Evolutionary conservation across 2,797 vertebrate species (phyloP).

Genomic region (Hapalemur alaotrensis): DNA sequence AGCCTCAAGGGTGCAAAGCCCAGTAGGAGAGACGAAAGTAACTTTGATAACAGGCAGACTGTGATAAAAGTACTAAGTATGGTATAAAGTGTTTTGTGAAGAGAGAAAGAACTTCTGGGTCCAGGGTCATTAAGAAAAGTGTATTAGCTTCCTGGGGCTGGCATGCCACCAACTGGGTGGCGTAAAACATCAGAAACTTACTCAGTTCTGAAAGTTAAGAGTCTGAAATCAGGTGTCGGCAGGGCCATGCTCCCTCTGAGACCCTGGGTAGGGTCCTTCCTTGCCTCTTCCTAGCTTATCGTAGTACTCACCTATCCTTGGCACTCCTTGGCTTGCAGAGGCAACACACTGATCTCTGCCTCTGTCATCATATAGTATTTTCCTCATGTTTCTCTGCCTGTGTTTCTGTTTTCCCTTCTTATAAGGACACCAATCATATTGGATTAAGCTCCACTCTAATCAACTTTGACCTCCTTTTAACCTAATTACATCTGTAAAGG

Average conservation of each 20-base stretch:
- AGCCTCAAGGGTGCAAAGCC: not conserved
- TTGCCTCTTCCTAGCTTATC: not conserved
- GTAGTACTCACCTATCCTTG: not conserved
- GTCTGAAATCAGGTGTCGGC: not conserved
- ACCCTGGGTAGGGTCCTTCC: not conserved
- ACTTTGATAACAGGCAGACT: not conserved
- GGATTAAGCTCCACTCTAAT: not conserved
- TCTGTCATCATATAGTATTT: not conserved
- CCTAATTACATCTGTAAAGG: not conserved
- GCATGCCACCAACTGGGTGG: not conserved
- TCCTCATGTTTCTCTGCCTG: not conserved
- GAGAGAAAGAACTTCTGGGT: not conserved
- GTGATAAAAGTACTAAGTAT: not conserved
- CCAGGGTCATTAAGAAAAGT: not conserved
- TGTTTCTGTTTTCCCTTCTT: not conserved
- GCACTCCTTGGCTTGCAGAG: not conserved
- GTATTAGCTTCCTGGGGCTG: not conserved
- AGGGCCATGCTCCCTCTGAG: not conserved
- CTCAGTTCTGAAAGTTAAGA: not conserved
- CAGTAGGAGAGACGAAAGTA: not conserved
- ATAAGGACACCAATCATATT: not conserved
- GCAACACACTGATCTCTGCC: not conserved
- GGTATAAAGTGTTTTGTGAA: not conserved
- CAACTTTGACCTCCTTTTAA: not conserved
- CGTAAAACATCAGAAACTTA: not conserved